Percentiles rank a stretch among this genome's conserved stretches.
Evolutionary conservation across 2,797 vertebrate genomes (phyloP).

Genomic region (Neoniphon sammara): DNA sequence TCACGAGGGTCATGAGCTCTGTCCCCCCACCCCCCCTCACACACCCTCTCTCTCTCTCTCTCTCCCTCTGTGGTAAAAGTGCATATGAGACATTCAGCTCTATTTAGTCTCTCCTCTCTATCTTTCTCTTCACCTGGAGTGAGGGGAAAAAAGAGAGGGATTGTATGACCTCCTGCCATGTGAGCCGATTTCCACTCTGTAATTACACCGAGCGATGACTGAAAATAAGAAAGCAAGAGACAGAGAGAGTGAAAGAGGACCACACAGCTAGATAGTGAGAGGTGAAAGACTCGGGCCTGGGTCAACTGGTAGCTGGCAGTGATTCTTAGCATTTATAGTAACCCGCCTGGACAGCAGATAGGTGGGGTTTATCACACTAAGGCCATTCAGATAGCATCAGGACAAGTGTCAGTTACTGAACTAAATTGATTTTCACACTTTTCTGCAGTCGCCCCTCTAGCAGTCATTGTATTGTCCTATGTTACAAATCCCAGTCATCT

Average conservation of each 20-base stretch:
- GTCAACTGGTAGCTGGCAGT: background rate
- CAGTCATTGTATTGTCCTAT: background rate
- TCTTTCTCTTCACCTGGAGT: conserved; percentile 32
- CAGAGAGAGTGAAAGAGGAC: background rate
- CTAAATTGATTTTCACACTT: background rate
- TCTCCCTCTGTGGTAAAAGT: conserved; percentile 1
- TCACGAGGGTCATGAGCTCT: conserved; percentile 65
- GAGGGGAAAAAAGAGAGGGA: conserved; percentile 29
- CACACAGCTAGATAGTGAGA: conserved; percentile 57
- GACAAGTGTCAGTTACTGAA: conserved; percentile 16
- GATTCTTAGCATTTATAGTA: conserved; percentile 13
- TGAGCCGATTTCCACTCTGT: conserved; percentile 45
- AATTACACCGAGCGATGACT: conserved; percentile 47
- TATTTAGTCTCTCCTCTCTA: conserved; percentile 36
- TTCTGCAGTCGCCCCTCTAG: background rate
- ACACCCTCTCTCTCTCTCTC: background rate
- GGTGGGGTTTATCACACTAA: background rate
- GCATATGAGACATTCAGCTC: conserved; percentile 52
- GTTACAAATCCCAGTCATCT: background rate
- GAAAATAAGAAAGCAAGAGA: conserved; percentile 1
- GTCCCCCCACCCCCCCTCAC: background rate
- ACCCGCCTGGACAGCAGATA: background rate
- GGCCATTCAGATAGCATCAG: conserved; percentile 8
- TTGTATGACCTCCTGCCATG: conserved; percentile 46
- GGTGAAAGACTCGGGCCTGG: background rate